Percentiles rank a stretch among this genome's conserved stretches.
Evolutionary conservation across 2,113 vertebrate genomes (phyloP).

Genomic region (Apodemus speciosus): DNA sequence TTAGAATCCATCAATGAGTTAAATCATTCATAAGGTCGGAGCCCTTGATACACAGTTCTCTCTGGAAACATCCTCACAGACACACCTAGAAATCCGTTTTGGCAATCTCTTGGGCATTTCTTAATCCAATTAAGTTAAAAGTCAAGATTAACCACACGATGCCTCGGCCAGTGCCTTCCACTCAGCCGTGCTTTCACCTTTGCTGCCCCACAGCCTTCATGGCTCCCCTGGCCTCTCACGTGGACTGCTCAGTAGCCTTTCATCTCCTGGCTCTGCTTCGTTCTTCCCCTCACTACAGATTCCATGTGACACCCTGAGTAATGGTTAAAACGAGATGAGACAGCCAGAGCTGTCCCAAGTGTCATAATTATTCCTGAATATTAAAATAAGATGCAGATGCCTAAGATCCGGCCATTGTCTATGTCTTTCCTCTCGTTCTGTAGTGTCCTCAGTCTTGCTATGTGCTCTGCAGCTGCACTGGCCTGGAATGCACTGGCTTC

Average conservation of each 20-base stretch:
- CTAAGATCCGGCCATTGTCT: background rate
- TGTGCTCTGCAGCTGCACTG: background rate
- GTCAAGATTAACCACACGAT: background rate
- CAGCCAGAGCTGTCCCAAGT: background rate
- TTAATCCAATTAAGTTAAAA: background rate
- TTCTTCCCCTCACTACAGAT: background rate
- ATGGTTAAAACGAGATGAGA: constrained; percentile 12
- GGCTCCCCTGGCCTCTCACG: background rate
- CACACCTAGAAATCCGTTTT: background rate
- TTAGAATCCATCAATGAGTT: background rate
- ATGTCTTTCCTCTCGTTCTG: background rate
- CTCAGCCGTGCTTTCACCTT: background rate
- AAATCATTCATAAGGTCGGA: background rate
- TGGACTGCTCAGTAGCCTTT: background rate
- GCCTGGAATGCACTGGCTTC: background rate
- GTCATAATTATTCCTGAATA: background rate
- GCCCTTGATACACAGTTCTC: background rate
- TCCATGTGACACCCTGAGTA: background rate
- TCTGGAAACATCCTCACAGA: background rate
- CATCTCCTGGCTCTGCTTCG: background rate
- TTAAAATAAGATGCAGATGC: background rate
- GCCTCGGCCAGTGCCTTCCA: background rate
- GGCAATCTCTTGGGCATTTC: background rate
- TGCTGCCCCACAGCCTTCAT: background rate
- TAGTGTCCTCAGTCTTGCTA: background rate